Evolutionary conservation across 2,113 vertebrate species (phyloP), one percentile per base, ranked within the genome.

Genomic region (Colossoma macropomum): DNA sequence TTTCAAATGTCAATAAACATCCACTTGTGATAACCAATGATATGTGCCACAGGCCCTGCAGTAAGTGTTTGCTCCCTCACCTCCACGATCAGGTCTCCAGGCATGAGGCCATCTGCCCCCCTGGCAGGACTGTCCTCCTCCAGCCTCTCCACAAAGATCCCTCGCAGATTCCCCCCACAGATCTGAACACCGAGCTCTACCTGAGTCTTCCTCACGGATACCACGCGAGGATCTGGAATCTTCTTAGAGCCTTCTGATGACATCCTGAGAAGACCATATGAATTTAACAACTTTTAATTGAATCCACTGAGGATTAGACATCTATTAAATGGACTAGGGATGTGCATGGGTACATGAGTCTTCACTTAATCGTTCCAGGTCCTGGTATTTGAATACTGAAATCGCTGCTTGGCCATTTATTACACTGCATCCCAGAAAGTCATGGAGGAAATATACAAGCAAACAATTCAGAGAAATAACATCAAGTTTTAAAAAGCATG

Each of bases 81-180:
- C 96, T 99, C 98, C 9, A 98, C 92, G 77, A 99, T 96, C 86
- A 97, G 92, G 90, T 99, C 98, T 75, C 98, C 98, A 13, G 95
- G 90, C 52, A 95, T 89, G 0, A 99, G 93, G 27, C 96, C 96
- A 4, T 98, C 96, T 0, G 96, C 87, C 25, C 95, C 94, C 84
- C 92, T 95, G 84, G 96, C 96, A 25, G 96, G 95, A 90, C 96
- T 98, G 83, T 97, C 96, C 45, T 98, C 97, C 86, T 99, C 98
- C 84, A 99, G 91, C 60, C 96, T 96, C 0, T 96, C 95, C 82
- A 99, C 97, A 91, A 96, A 99, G 87, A 99, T 95, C 23, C 98
- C 98, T 3, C 93, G 91, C 11, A 98, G 90, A 90, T 99, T 99
- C 71, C 98, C 98, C 13, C 98, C 98, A 74, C 97, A 97, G 68